Percentiles rank a stretch among this genome's conserved stretches.
Evolutionary conservation across 2,113 vertebrate species (phyloP).

Genomic region (Cyanistes caeruleus): DNA sequence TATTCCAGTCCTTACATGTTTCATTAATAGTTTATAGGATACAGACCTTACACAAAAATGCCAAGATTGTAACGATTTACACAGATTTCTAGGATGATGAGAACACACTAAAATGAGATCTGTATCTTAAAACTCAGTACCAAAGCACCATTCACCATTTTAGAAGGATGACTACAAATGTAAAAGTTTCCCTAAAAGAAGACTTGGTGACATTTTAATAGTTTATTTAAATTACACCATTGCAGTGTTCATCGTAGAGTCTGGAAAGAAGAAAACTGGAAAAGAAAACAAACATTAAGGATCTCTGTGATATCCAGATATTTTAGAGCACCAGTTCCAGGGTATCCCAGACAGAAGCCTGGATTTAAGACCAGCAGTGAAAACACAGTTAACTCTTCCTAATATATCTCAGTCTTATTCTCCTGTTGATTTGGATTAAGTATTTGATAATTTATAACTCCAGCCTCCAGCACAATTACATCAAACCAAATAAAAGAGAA

Average conservation of each 20-base stretch:
- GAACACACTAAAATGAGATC: background rate
- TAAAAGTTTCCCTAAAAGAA: background rate
- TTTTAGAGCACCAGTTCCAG: background rate
- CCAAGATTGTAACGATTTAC: background rate
- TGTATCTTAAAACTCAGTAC: background rate
- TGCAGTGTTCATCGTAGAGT: background rate
- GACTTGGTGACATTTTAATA: background rate
- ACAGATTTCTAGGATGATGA: background rate
- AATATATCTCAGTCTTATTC: background rate
- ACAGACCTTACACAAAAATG: background rate
- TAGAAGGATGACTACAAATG: background rate
- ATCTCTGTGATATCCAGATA: background rate
- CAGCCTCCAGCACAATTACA: background rate
- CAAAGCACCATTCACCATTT: background rate
- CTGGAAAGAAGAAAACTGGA: background rate
- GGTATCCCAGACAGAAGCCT: background rate
- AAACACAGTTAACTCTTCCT: background rate
- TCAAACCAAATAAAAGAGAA: background rate
- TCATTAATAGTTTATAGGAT: background rate
- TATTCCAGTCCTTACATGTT: background rate
- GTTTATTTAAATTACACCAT: background rate
- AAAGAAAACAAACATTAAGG: background rate
- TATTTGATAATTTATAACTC: background rate
- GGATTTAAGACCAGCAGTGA: background rate
- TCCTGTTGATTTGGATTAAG: background rate